Percentiles rank a stretch among this genome's conserved stretches.
These are phyloP conservation scores for Octomys mimax DNA, from an alignment of 2,797 vertebrate species.

Conservation along the genomic window DNA sequence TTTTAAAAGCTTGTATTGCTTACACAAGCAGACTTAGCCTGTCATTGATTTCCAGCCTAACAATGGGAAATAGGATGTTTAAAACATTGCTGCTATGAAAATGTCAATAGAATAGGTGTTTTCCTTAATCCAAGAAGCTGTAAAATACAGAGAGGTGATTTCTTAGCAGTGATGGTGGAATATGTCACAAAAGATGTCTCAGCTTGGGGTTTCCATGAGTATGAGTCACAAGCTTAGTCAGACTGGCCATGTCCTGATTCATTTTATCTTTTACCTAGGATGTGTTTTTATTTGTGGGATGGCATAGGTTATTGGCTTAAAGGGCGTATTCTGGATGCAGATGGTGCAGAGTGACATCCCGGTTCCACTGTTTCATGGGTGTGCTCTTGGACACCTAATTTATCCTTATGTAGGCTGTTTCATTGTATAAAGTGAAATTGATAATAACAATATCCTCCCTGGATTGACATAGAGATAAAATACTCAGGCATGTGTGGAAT, in stretches of 20 bases:
- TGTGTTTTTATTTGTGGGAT: conserved; percentile 11
- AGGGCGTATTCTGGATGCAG: neutral
- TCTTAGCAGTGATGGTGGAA: neutral
- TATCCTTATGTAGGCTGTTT: neutral
- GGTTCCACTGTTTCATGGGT: neutral
- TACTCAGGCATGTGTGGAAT: accelerated
- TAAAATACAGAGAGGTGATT: conserved; percentile 8
- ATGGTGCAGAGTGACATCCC: neutral
- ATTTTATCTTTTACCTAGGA: conserved; percentile 26
- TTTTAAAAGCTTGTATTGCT: conserved; percentile 76
- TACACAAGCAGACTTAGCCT: conserved; percentile 76
- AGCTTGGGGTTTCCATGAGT: neutral
- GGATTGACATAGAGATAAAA: neutral
- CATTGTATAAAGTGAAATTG: neutral
- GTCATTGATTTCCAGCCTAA: conserved; percentile 67
- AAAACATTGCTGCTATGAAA: conserved; percentile 49
- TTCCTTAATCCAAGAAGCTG: conserved; percentile 34
- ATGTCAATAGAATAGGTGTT: conserved; percentile 57
- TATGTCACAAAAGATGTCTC: conserved; percentile 25
- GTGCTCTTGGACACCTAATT: neutral
- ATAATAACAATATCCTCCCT: neutral
- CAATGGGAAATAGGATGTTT: conserved; percentile 23
- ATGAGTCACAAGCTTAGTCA: neutral
- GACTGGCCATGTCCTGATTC: neutral
- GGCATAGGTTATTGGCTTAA: neutral